Evolutionary conservation across 2,113 vertebrate genomes (phyloP), one percentile per base, ranked within the genome.

Genomic region (Talpa occidentalis): DNA sequence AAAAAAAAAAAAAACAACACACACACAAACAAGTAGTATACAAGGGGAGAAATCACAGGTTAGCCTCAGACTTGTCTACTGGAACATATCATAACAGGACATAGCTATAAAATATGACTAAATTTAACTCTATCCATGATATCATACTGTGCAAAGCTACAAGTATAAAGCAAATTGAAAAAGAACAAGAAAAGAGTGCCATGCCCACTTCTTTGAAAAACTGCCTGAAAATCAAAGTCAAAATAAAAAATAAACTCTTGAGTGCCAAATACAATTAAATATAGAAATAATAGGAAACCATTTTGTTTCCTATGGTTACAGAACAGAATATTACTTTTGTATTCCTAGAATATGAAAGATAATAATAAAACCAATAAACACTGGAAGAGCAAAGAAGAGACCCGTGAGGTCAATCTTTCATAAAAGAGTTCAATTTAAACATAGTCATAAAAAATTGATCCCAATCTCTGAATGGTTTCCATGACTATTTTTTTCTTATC

Each of bases 191-290:
- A 37, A 73, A 73, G 2, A 73, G 1, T 42, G 5, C 10, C 21
- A 60, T n/a, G 35, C 77, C 6, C 17, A 3, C 28, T 76, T 76
- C 52, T 72, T 92, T 73, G 22, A 91, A 91, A 92, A 89, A 22
- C 14, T 11, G 26, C 17, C 59, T 52, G 62, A 42, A 96, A 35
- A 72, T 69, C 11, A 95, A 84, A 87, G n/a, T 32, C 67, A 83
- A 95, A 88, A 42, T 32, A 17, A 82, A 91, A 54, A 73, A 80
- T 42, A 72, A 86, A 94, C 82, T 26, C 54, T 77, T 79, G 32
- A 82, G 40, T 0, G 66, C 4, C 26, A 47, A 78, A 73, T 54
- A 88, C 14, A 78, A 79, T 72, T 69, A 77, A 49, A 72, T 42
- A 73, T 21, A 92, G 15, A 90, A 87, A 59, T 44, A 49, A 74